phyloP scores from a whole-genome alignment of 1,140 invertebrate genomes.

The Aphis gossypii region DNA sequence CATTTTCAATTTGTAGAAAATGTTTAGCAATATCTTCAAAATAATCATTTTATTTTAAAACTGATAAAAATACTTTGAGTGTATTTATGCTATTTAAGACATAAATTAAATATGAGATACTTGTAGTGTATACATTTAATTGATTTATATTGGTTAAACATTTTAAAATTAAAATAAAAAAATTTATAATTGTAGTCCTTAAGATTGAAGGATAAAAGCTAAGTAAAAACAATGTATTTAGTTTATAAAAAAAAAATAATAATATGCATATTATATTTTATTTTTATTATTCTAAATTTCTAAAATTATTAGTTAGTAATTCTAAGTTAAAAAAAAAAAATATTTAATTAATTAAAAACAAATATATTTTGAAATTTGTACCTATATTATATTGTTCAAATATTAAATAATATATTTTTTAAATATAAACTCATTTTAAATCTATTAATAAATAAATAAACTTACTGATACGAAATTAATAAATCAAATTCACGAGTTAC shows the following conservation, averaged over 20 bases:
- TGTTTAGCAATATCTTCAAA: not conserved
- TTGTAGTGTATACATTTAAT: not conserved
- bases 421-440: not conserved
- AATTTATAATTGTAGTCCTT: not conserved
- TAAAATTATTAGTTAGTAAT: not conserved
- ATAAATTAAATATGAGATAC: not conserved
- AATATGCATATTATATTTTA: not conserved
- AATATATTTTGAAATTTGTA: not conserved
- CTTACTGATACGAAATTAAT: slow-evolving; percentile 5
- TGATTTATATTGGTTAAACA: not conserved
- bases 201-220: not conserved
- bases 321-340: not conserved
- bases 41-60: not conserved
- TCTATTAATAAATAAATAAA: slow-evolving; percentile 2
- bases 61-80: not conserved
- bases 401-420: not conserved
- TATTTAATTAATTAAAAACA: not conserved
- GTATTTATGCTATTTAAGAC: not conserved
- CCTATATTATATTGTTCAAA: not conserved
- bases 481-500: not conserved
- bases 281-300: not conserved
- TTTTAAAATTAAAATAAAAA: not conserved
- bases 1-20: not conserved
- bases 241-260: no score
- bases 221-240: not conserved